A percentile compares a stretch with the other conserved stretches of the same genome.
phyloP scores from a whole-genome alignment of 2,888 invertebrate species.

The Pilophorus perplexus region DNA sequence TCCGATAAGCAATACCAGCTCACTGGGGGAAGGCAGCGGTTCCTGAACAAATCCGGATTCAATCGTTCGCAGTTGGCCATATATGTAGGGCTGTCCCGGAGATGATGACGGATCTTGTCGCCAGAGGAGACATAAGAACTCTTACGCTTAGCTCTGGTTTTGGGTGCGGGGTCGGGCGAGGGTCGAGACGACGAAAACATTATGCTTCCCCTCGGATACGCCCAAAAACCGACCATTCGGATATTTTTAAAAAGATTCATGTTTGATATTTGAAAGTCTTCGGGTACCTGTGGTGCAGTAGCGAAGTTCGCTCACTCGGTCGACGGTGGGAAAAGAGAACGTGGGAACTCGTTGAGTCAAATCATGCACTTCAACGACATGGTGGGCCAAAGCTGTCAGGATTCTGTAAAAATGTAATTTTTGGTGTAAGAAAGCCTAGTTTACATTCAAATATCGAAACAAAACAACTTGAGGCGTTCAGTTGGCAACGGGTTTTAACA shows the following conservation, averaged over 20 bases:
- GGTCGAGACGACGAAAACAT: too few species aligned
- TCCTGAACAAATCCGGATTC: slow-evolving; percentile 14
- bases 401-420: slow-evolving; percentile 53
- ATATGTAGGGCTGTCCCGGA: too few species aligned
- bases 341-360: slow-evolving; percentile 54
- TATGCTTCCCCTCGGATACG: too few species aligned
- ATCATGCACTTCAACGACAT: slow-evolving; percentile 62
- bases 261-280: neutral
- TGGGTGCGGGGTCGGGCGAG: too few species aligned
- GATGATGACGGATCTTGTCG: too few species aligned
- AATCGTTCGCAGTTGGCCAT: too few species aligned
- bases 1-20: slow-evolving; percentile 39
- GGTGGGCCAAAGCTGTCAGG: slow-evolving; percentile 61
- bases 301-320: slow-evolving; percentile 64
- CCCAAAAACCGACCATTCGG: neutral
- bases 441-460: neutral
- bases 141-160: too few species aligned
- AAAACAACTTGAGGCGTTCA: neutral
- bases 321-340: slow-evolving; percentile 71
- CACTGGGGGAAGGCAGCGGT: neutral
- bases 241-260: slow-evolving; percentile 3
- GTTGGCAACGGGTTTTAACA: neutral
- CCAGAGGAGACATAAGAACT: too few species aligned
- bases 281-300: slow-evolving; percentile 64
- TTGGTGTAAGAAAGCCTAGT: neutral